A percentile compares a stretch with the other conserved stretches of the same genome.
phyloP scores from a whole-genome alignment of 37 sponge, comb jelly and placozoan species.

The Beroe forskalii region DNA sequence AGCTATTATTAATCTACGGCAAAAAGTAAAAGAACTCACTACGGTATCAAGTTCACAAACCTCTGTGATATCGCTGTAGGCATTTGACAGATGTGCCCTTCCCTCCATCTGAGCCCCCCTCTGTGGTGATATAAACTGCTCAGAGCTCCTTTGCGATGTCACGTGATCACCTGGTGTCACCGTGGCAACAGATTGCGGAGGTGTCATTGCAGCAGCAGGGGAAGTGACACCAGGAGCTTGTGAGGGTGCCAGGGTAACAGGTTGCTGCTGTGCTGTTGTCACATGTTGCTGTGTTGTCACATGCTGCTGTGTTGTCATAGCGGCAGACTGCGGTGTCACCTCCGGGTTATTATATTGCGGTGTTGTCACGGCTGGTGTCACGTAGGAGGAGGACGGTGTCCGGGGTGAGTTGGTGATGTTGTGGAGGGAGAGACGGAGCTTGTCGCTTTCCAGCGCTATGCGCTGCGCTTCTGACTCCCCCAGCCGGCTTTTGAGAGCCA shows the following conservation, averaged over 20 bases:
- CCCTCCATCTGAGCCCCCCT: not conserved
- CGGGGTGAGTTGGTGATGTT: slow-evolving; percentile 18
- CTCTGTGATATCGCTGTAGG: slow-evolving; percentile 47
- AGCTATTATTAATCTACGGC: too few relatives aligned
- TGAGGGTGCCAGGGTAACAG: not conserved
- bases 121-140: too few relatives aligned
- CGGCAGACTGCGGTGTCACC: not conserved
- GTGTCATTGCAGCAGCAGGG: not conserved
- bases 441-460: slow-evolving; percentile 42
- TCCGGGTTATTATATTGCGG: not conserved
- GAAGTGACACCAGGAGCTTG: not conserved
- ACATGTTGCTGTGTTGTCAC: not conserved
- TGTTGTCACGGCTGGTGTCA: not conserved
- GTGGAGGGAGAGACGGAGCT: slow-evolving; percentile 32
- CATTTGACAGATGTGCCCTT: not conserved
- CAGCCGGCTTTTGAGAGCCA: not conserved
- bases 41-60: too few relatives aligned
- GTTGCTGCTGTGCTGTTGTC: not conserved
- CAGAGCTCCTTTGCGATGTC: too few relatives aligned
- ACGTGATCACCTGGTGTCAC: not conserved
- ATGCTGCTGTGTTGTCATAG: not conserved
- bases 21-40: too few relatives aligned
- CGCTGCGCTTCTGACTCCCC: slow-evolving; percentile 39
- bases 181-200: not conserved
- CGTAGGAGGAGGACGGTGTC: not conserved